Evolutionary conservation across 2,888 invertebrate species (phyloP).

Genomic region (Drosophila anomalata): DNA sequence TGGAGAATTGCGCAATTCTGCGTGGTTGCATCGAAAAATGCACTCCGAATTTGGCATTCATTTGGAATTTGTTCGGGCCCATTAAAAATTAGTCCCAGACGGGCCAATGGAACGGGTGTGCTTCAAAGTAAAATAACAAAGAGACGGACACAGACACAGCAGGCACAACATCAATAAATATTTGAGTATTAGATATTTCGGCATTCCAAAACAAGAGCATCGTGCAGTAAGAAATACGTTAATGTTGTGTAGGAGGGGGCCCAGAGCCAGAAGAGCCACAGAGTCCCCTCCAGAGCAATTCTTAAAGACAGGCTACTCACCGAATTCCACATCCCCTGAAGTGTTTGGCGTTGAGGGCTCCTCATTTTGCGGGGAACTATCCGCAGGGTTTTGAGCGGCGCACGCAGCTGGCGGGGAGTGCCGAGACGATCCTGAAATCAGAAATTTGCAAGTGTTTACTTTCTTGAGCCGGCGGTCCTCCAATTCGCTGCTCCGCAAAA

Average conservation of each 20-base stretch:
- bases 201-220: slow-evolving; percentile 51
- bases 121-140: slow-evolving; percentile 35
- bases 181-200: slow-evolving; percentile 26
- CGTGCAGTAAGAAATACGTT: slow-evolving; percentile 60
- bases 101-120: slow-evolving; percentile 12
- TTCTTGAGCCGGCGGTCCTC: not conserved
- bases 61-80: slow-evolving; percentile 46
- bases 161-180: slow-evolving; percentile 47
- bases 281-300: not conserved
- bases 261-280: not conserved
- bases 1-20: slow-evolving; percentile 56
- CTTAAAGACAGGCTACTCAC: slow-evolving; percentile 65
- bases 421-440: slow-evolving; percentile 60
- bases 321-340: slow-evolving; percentile 77
- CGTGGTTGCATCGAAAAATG: slow-evolving; percentile 31
- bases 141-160: slow-evolving; percentile 27
- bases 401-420: slow-evolving; percentile 67
- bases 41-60: slow-evolving; percentile 25
- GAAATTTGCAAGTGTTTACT: not conserved
- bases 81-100: slow-evolving; percentile 29
- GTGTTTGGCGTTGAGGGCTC: slow-evolving; percentile 72
- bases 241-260: slow-evolving; percentile 7
- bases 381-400: slow-evolving; percentile 41
- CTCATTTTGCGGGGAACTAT: slow-evolving; percentile 45
- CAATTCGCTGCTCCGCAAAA: not conserved